These are phyloP conservation scores for Dinothrombium tinctorium DNA, from an alignment of 1,140 invertebrate species.

Conservation along the genomic window DNA sequence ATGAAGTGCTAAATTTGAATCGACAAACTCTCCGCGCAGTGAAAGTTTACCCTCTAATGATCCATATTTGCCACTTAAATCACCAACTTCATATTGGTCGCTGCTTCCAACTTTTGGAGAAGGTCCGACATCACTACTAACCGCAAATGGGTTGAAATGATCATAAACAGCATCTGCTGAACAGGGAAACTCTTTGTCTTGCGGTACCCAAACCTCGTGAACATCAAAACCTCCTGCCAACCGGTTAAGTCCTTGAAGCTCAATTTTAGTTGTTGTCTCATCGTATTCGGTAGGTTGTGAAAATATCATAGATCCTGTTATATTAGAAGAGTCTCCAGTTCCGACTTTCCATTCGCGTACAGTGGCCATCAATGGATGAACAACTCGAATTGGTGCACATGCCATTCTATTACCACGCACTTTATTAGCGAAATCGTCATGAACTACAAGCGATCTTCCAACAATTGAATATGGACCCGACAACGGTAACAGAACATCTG, in stretches of 20 bases:
- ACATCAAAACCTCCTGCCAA: constrained; percentile 49
- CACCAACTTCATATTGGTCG: constrained; percentile 69
- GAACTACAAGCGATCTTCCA: constrained; percentile 60
- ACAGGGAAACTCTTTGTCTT: constrained; percentile 63
- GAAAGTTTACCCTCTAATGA: constrained; percentile 21
- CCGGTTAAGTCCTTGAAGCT: constrained; percentile 41
- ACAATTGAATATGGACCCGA: constrained; percentile 31
- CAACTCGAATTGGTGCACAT: constrained; percentile 35
- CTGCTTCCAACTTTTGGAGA: constrained; percentile 35
- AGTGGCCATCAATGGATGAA: constrained; percentile 15
- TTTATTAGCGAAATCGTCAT: constrained; percentile 60
- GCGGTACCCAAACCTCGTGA: constrained; percentile 55
- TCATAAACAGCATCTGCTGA: constrained; percentile 50
- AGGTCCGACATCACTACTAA: constrained; percentile 34
- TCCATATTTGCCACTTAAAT: constrained; percentile 65
- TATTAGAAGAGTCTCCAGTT: constrained; percentile 27
- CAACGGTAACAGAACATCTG: constrained; percentile 40
- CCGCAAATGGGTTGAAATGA: constrained; percentile 52
- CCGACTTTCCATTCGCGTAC: constrained; percentile 25
- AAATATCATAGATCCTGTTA: constrained; percentile 18
- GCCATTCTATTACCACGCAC: constrained; percentile 62
- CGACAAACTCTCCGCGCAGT: constrained; percentile 41
- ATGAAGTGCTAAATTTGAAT: constrained; percentile 59
- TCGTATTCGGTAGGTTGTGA: constrained; percentile 40
- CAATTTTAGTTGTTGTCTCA: constrained; percentile 46